phyloP scores from a whole-genome alignment of 2,113 vertebrate species.

The Sminthopsis crassicaudata region DNA sequence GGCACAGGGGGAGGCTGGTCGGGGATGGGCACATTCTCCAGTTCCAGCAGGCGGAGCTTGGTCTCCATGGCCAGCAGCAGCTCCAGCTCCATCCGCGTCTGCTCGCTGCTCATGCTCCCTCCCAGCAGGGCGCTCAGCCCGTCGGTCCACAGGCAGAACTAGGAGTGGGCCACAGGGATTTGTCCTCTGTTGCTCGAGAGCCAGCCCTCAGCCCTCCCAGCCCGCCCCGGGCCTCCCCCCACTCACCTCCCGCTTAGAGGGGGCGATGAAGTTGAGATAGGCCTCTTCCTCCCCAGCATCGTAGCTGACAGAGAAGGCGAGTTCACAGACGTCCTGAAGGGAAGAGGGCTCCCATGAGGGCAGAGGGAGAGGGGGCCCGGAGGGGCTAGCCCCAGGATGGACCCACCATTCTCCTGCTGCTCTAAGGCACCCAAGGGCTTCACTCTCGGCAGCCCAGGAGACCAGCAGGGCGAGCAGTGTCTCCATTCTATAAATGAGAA shows the following conservation, averaged over 20 bases:
- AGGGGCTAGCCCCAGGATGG: too few species aligned
- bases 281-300: conserved; percentile 93
- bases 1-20: conserved; percentile 91
- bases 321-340: conserved; percentile 91
- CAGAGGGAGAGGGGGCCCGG: not conserved
- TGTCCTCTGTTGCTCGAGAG: not conserved
- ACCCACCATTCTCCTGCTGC: not conserved
- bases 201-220: not conserved
- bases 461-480: too few species aligned
- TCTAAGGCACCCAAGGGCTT: not conserved
- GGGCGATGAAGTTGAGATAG: conserved; percentile 94
- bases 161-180: not conserved
- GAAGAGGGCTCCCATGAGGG: rapidly evolving
- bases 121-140: conserved; percentile 94
- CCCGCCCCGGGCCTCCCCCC: not conserved
- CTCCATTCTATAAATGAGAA: not conserved
- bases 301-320: conserved; percentile 94
- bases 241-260: conserved; percentile 94
- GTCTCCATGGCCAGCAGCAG: conserved; percentile 98
- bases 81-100: conserved; percentile 94
- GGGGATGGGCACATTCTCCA: conserved; percentile 95
- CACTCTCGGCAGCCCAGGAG: not conserved
- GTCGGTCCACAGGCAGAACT: conserved; percentile 98
- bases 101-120: conserved; percentile 93
- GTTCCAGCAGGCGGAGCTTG: conserved; percentile 95